A percentile compares a stretch with the other conserved stretches of the same genome.
Conservation (phyloP, 64 coral and sea anemone species). For the Montipora efflorescens region DNA sequence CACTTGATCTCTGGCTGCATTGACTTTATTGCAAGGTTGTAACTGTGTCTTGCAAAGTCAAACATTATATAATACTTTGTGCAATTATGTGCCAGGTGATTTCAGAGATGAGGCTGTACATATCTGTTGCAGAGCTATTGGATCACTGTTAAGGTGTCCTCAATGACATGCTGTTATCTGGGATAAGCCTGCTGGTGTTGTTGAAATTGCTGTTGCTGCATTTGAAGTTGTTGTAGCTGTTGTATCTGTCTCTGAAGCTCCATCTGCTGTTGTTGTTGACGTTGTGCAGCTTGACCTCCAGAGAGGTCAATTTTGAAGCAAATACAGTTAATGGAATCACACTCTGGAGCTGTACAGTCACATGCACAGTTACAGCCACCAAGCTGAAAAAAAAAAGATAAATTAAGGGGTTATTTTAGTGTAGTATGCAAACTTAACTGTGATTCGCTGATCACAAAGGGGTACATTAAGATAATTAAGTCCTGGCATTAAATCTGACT, state of each 20-base stretch:
- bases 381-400: conserved; percentile 55
- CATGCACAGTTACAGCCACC: conserved; percentile 98
- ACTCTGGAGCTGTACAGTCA: conserved; percentile 83
- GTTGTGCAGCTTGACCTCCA: conserved; percentile 1
- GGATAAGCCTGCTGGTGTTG: conserved; percentile 29
- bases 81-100: too few species aligned
- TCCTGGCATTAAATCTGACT: too few species aligned
- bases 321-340: conserved; percentile 90
- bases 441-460: too few species aligned
- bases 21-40: too few species aligned
- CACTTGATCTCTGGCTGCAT: too few species aligned
- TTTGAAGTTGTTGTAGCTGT: conserved; percentile 30
- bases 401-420: not conserved
- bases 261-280: conserved; percentile 6
- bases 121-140: too few species aligned
- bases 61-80: too few species aligned
- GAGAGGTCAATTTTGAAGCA: conserved; percentile 85
- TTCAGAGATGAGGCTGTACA: too few species aligned
- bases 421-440: not conserved
- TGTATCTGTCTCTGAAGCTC: conserved; percentile 26
- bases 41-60: too few species aligned
- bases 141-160: not conserved
- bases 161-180: not conserved
- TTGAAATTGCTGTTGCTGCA: conserved; percentile 36
- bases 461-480: too few species aligned